phyloP scores from a whole-genome alignment of 2,113 vertebrate species.

The Dromiciops gliroides region DNA sequence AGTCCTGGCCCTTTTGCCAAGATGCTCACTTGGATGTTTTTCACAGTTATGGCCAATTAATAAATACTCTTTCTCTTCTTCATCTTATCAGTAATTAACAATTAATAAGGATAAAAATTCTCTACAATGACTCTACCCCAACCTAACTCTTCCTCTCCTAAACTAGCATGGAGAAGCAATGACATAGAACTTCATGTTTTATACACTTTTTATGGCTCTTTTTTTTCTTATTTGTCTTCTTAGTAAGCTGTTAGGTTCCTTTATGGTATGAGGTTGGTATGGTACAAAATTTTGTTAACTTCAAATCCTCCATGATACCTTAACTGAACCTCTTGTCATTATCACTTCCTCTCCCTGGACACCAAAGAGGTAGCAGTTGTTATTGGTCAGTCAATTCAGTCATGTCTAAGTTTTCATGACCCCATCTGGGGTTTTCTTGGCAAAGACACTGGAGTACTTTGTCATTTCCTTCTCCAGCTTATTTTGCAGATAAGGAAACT shows the following conservation, averaged over 20 bases:
- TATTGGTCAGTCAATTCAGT: background rate
- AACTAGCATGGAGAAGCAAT: background rate
- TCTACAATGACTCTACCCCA: background rate
- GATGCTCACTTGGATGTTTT: background rate
- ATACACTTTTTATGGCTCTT: background rate
- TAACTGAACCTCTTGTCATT: conserved; percentile 37
- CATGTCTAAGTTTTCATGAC: background rate
- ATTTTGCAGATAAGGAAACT: background rate
- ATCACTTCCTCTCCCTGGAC: conserved; percentile 12
- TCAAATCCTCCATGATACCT: background rate
- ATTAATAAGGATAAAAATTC: background rate
- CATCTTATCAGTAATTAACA: background rate
- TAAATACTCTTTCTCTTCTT: background rate
- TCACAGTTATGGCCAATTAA: background rate
- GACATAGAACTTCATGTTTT: background rate
- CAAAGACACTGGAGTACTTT: background rate
- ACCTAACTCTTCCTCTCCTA: background rate
- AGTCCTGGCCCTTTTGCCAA: conserved; percentile 21
- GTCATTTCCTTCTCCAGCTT: background rate
- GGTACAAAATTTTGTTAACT: background rate
- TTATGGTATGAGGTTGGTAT: background rate
- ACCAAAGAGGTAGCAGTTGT: background rate
- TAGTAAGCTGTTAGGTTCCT: background rate
- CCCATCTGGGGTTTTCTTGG: background rate
- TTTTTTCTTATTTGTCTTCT: background rate